Conservation (phyloP, 2,113 vertebrate species). For the Oncorhynchus gorbuscha region DNA sequence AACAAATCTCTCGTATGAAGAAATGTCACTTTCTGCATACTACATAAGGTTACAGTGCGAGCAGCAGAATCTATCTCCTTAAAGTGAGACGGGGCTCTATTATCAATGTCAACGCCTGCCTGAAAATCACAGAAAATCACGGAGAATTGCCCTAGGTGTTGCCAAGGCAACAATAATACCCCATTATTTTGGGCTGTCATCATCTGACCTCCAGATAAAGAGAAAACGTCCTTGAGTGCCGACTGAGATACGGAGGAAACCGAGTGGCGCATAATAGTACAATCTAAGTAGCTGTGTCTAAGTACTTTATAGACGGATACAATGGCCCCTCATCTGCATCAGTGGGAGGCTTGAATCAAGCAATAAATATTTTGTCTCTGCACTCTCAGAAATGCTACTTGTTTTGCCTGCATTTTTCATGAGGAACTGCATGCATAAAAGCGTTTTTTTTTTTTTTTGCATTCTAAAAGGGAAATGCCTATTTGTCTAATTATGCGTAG, state of each 20-base stretch:
- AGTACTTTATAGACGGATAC: background rate
- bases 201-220: constrained; percentile 51
- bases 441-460: constrained; percentile 8
- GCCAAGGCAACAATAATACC: constrained; percentile 75
- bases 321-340: background rate
- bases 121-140: constrained; percentile 71
- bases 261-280: background rate
- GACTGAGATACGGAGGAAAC: background rate
- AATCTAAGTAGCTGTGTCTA: constrained; percentile 12
- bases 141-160: constrained; percentile 72
- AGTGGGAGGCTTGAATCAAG: background rate
- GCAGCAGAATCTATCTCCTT: background rate
- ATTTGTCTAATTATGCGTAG: constrained; percentile 15
- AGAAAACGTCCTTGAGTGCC: constrained; percentile 29
- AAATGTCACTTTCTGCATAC: background rate
- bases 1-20: background rate
- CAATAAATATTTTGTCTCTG: background rate
- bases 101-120: constrained; percentile 48
- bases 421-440: background rate
- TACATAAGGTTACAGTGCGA: background rate
- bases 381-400: background rate
- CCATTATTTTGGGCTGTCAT: constrained; percentile 70
- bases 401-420: constrained; percentile 12
- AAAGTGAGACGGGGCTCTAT: constrained; percentile 37
- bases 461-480: constrained; percentile 23